Percentiles rank a stretch among this genome's conserved stretches.
Conservation (phyloP, 1,140 invertebrate genomes). For the Mycetomoellerius zeteki region DNA sequence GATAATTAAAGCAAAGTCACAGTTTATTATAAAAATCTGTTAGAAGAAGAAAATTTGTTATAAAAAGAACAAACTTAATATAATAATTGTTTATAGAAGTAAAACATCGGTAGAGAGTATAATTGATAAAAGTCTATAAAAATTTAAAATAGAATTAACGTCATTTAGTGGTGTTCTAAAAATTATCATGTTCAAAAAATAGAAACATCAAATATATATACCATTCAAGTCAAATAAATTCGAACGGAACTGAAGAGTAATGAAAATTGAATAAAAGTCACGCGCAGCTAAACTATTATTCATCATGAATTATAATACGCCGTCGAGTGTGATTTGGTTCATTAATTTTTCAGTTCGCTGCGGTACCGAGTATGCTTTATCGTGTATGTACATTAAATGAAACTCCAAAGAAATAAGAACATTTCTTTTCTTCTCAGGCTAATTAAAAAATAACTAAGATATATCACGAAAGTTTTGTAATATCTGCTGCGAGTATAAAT, state of each 20-base stretch:
- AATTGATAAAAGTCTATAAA: not conserved
- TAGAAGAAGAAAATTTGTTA: not conserved
- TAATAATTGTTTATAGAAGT: not conserved
- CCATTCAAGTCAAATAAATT: not conserved
- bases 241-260: conserved; percentile 7
- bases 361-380: not conserved
- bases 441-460: not conserved
- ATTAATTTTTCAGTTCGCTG: not conserved
- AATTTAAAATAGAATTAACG: not conserved
- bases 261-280: conserved; percentile 28
- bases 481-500: not conserved
- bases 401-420: not conserved
- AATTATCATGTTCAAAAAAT: not conserved
- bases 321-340: not conserved
- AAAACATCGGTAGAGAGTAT: not conserved
- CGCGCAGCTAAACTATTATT: not conserved
- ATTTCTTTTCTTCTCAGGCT: too few species aligned
- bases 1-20: not conserved
- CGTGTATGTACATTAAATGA: not conserved
- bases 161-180: not conserved
- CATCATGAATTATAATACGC: not conserved
- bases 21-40: conserved; percentile 8
- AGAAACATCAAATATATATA: not conserved
- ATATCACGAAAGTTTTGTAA: conserved; percentile 7
- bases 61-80: not conserved